A percentile compares a stretch with the other conserved stretches of the same genome.
These are phyloP conservation scores for Achroia grisella DNA, from an alignment of 1,140 invertebrate genomes.

Conservation along the genomic window DNA sequence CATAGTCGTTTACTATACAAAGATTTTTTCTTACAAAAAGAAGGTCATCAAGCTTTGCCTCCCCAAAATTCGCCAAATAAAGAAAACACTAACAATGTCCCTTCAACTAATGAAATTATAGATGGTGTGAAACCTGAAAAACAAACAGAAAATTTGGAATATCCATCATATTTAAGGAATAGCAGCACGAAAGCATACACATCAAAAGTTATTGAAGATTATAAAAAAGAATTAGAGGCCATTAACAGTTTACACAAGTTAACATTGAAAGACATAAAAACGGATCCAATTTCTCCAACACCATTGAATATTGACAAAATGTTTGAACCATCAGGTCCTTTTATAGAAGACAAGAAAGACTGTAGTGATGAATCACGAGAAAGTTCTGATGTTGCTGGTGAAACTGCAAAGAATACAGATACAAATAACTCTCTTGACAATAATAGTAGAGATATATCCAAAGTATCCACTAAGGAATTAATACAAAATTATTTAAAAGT, in stretches of 20 bases:
- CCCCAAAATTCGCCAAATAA: conserved; percentile 51
- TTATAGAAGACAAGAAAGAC: conserved; percentile 27
- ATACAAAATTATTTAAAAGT: conserved; percentile 65
- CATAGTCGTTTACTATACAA: conserved; percentile 61
- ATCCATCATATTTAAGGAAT: conserved; percentile 62
- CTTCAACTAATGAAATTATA: conserved; percentile 22
- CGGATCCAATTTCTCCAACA: conserved; percentile 51
- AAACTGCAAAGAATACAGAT: conserved; percentile 13
- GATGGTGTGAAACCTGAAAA: conserved; percentile 17
- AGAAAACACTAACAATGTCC: conserved; percentile 15
- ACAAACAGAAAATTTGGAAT: conserved; percentile 39
- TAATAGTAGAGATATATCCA: conserved; percentile 42
- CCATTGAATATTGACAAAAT: conserved; percentile 57
- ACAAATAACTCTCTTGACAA: conserved; percentile 29
- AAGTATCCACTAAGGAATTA: conserved; percentile 56
- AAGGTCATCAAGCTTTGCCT: conserved; percentile 44
- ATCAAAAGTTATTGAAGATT: conserved; percentile 71
- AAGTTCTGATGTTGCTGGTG: conserved; percentile 18
- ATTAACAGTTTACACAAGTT: conserved; percentile 69
- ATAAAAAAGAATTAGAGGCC: conserved; percentile 67
- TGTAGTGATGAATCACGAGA: conserved; percentile 25
- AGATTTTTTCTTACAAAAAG: conserved; percentile 62
- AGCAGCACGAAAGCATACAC: conserved; percentile 66
- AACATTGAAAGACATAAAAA: conserved; percentile 67
- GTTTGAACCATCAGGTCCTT: conserved; percentile 42